Base-by-base conservation (phyloP, 2,113 vertebrate genomes). In the Actenoides hombroni region DNA sequence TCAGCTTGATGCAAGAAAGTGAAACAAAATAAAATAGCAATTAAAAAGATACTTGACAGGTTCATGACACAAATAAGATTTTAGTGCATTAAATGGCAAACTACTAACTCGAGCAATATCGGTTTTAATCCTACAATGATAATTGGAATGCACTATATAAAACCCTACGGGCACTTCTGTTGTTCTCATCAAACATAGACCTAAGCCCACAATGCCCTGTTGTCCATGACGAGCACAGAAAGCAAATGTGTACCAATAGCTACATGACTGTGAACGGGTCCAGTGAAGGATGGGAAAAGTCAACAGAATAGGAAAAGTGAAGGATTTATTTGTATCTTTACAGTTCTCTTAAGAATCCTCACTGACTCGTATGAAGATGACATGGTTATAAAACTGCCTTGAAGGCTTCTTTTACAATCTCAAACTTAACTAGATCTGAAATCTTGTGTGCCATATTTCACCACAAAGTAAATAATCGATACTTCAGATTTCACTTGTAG, bases 81-180 rank as follows among this genome's bases (percentile, higher is more conserved):
- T 70, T 74, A 90, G 26, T 69, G 46, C 40, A 70, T 69, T 85
- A 87, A 76, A 79, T 49, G 82, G 7, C 12, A 95, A 85, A 63
- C 79, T 19, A 68, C 3, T 42, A 75, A 67, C 15, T 56, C 6
- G 23, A 54, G 4, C 12, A 82, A 60, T 81, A 53, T 3, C 69
- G 19, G 0, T 51, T 86, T 84, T 75, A 69, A 77, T 71, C 29
- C 65, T 56, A 29, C 16, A 56, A 29, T 37, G 60, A 46, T 29
- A 73, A 57, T 5, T 44, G 14, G 6, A 16, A 28, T 49, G 10
- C 14, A n/a, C 8, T 16, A 39, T 81, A 67, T 31, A n/a, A 77
- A 89, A 46, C 3, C 12, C 5, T 67, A 40, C n/a, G 64, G 51
- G 48, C 3, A 2, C 24, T 59, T 73, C 19, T 79, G 11, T 39